Percentiles rank a stretch among this genome's conserved stretches.
Conservation (phyloP, 2,797 vertebrate species). For the Sebastes nivosus region DNA sequence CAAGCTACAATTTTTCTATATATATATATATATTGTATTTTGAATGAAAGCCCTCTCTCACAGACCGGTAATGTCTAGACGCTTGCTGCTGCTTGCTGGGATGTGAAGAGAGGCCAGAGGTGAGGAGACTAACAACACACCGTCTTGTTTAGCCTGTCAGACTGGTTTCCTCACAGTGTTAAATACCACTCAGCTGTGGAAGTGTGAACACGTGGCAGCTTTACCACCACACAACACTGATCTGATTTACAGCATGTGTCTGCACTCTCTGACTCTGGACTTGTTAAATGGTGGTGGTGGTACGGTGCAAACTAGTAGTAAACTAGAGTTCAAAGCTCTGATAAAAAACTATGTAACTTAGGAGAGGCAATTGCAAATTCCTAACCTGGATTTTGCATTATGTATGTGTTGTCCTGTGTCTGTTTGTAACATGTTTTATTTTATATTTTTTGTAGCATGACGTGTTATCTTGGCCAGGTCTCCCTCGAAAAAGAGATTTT, state of each 20-base stretch:
- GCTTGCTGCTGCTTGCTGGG: neutral
- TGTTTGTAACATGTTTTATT: no score
- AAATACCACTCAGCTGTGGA: neutral
- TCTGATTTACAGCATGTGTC: neutral
- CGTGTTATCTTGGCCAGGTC: no score
- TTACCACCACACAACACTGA: neutral
- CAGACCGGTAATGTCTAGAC: neutral
- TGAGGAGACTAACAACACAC: neutral
- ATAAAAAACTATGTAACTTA: no score
- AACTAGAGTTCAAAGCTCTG: no score
- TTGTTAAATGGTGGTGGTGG: neutral
- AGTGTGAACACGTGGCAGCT: no score
- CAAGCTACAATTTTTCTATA: neutral
- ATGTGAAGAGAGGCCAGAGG: neutral
- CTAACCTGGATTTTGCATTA: no score
- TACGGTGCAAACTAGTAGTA: accelerated
- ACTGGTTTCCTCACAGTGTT: neutral
- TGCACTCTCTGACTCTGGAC: neutral
- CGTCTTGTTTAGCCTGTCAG: neutral
- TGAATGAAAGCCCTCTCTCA: neutral
- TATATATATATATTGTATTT: neutral
- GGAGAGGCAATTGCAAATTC: no score
- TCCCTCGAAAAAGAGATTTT: no score
- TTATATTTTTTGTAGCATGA: no score
- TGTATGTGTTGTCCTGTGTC: no score